Percentiles rank a stretch among this genome's conserved stretches.
Conservation (phyloP, 2,888 invertebrate genomes). For the Dryomyza anilis region DNA sequence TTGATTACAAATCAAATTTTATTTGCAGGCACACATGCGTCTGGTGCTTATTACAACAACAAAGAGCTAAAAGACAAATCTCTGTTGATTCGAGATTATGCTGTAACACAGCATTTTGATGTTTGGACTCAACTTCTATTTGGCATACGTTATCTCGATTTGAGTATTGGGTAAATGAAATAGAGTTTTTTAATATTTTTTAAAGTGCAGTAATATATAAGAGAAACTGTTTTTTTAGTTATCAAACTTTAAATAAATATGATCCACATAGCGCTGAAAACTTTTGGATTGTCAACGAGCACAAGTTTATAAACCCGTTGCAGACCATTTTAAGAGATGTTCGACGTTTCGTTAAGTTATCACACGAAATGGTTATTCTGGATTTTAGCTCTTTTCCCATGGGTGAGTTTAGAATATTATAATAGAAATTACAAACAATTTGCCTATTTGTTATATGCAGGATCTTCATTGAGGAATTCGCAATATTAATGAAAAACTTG, state of each 20-base stretch:
- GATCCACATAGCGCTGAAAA: constrained; percentile 42
- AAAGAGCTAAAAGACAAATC: constrained; percentile 46
- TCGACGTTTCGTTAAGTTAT: constrained; percentile 69
- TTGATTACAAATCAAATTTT: too few relatives aligned
- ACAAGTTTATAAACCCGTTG: constrained; percentile 67
- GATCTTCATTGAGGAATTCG: too few relatives aligned
- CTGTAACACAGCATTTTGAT: constrained; percentile 72
- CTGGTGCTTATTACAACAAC: constrained; percentile 63
- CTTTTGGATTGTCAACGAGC: constrained; percentile 58
- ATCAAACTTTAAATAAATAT: constrained; percentile 38
- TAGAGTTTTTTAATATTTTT: not conserved
- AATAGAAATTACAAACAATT: too few relatives aligned
- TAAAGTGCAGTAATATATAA: too few relatives aligned
- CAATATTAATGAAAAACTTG: too few relatives aligned
- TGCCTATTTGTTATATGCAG: too few relatives aligned
- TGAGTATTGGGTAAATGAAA: constrained; percentile 73
- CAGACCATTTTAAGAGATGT: constrained; percentile 72
- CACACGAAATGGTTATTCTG: constrained; percentile 76
- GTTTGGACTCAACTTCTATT: constrained; percentile 85
- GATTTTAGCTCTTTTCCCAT: constrained; percentile 83
- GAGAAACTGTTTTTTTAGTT: constrained; percentile 33
- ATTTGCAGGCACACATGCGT: constrained; percentile 68
- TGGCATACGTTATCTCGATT: constrained; percentile 81
- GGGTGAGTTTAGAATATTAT: constrained; percentile 45
- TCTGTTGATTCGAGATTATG: constrained; percentile 55